Evolutionary conservation across 2,113 vertebrate genomes (phyloP).

Genomic region (Corythaeola cristata): DNA sequence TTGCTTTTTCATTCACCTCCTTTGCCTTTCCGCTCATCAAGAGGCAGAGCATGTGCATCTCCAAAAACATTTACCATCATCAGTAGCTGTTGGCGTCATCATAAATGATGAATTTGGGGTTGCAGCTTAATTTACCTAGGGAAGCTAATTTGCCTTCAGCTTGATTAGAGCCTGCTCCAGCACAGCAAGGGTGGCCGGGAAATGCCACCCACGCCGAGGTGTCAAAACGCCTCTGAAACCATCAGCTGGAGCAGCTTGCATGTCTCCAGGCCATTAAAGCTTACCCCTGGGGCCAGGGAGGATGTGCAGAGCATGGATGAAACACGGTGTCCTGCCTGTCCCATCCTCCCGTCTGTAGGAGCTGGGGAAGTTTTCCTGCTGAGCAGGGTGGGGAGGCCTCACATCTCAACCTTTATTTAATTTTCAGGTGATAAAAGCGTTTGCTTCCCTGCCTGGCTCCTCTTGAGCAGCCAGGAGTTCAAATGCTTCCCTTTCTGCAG

Average conservation of each 20-base stretch:
- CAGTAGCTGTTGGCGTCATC: not conserved
- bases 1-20: not conserved
- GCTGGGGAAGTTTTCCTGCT: slow-evolving; percentile 54
- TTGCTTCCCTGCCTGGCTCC: not conserved
- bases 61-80: not conserved
- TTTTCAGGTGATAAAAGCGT: slow-evolving; percentile 7
- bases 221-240: slow-evolving; percentile 20
- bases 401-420: slow-evolving; percentile 32
- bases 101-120: not conserved
- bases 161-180: not conserved
- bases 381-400: slow-evolving; percentile 41
- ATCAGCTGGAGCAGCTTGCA: not conserved
- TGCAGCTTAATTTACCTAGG: not conserved
- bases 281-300: slow-evolving; percentile 35
- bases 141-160: not conserved
- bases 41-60: not conserved
- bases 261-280: slow-evolving; percentile 40
- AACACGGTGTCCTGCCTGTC: not conserved
- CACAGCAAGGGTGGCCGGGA: not conserved
- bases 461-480: not conserved
- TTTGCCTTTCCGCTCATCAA: not conserved
- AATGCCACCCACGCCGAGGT: not conserved
- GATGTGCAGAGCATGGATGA: slow-evolving; percentile 19
- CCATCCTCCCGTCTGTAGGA: not conserved
- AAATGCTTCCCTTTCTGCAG: not conserved